Evolutionary conservation across 2,888 invertebrate genomes (phyloP), one percentile per base, ranked within the genome.

Genomic region (Dynastes grantii): DNA sequence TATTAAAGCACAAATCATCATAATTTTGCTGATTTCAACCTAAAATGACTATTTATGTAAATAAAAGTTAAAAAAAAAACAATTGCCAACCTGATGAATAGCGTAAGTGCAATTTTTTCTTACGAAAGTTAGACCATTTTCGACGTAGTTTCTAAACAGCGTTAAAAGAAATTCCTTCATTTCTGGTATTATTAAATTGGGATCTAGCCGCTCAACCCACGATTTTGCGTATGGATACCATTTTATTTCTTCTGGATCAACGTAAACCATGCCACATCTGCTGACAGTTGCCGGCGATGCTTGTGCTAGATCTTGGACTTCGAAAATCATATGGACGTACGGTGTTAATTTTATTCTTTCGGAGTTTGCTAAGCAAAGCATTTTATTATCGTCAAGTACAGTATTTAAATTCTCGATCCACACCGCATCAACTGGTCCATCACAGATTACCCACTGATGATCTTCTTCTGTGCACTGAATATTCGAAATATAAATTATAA

Each of bases 321-420:
- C 95, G 87, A 97, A 97, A 27, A 97, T 88, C 96, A 97, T 96
- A 85, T 96, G 96, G 0, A 97, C 95, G 89, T 94, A 96, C 0
- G 95, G 94, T 0, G 97, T 96, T 37, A 97, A 91, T 88, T 97
- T 97, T 81, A 97, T 97, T 80, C 96, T 91, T 88, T 96, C 97
- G 0, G 96, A 96, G 90, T 97, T 97, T 1, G 97, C 96, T 53
- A 97, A 90, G 84, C 97, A 97, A 53, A 97, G 88, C 96, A 97
- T 96, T 89, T 97, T 97, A 87, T 97, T 97, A 86, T 97, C 97
- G 85, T 97, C 97, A 5, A 97, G 90, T 0, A 97, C 97, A 0
- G 97, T 96, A 88, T 97, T 97, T 92, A 97, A 93, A 86, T 97
- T 97, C 88, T 97, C 97, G 81, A 97, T 97, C 97, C 97, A 97